Conservation (phyloP, 64 coral and sea anemone species). For the Montipora foliosa region DNA sequence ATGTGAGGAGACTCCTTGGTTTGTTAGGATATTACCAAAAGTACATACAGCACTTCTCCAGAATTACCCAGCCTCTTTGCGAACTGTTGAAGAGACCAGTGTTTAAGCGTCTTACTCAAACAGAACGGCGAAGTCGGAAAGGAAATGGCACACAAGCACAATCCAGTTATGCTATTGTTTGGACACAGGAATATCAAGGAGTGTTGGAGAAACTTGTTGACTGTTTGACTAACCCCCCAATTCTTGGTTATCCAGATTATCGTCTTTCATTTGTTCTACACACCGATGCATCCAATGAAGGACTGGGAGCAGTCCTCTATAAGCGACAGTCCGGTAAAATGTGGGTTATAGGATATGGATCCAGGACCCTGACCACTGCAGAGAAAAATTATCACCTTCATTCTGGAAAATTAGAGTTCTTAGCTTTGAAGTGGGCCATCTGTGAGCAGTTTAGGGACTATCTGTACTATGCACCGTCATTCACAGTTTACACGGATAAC, state of each 20-base stretch:
- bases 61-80: background rate
- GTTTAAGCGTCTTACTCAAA: background rate
- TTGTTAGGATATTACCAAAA: background rate
- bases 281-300: slow-evolving; percentile 24
- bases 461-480: slow-evolving; percentile 13
- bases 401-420: slow-evolving; percentile 1
- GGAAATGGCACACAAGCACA: background rate
- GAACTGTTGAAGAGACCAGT: background rate
- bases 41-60: slow-evolving; percentile 4
- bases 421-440: slow-evolving; percentile 1
- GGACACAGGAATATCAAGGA: background rate
- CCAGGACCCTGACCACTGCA: background rate
- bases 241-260: slow-evolving; percentile 22
- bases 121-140: background rate
- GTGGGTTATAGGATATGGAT: slow-evolving; percentile 48
- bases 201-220: background rate
- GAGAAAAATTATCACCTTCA: slow-evolving; percentile 1
- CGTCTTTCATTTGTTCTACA: slow-evolving; percentile 25
- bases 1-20: background rate
- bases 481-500: background rate
- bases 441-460: background rate
- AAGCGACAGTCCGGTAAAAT: slow-evolving; percentile 11
- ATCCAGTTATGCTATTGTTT: background rate
- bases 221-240: background rate
- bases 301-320: background rate